These are phyloP conservation scores for Lagorchestes hirsutus DNA, from an alignment of 2,797 vertebrate genomes.

Conservation along the genomic window DNA sequence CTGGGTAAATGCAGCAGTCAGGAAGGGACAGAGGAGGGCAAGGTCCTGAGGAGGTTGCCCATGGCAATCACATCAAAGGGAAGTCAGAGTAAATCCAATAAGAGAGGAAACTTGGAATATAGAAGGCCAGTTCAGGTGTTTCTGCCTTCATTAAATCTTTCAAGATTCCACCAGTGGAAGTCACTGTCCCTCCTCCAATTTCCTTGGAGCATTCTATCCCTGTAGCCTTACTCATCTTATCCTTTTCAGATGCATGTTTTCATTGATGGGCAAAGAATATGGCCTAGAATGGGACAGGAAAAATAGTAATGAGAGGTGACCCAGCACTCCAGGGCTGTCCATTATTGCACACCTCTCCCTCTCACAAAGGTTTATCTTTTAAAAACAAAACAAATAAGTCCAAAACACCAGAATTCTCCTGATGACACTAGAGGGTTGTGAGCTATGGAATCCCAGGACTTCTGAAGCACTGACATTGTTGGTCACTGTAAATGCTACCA, in stretches of 20 bases:
- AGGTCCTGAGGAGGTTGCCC: not conserved
- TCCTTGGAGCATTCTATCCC: not conserved
- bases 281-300: not conserved
- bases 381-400: not conserved
- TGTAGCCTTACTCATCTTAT: not conserved
- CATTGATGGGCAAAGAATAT: not conserved
- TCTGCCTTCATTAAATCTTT: not conserved
- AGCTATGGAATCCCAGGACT: not conserved
- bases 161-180: not conserved
- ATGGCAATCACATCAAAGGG: not conserved
- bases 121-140: not conserved
- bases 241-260: not conserved
- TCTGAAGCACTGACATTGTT: not conserved
- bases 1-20: not conserved
- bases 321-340: too few relatives aligned
- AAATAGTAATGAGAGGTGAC: not conserved
- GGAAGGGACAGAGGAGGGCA: not conserved
- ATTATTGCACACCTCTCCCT: too few relatives aligned
- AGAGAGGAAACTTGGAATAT: not conserved
- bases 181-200: not conserved
- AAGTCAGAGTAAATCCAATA: not conserved
- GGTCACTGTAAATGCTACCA: not conserved
- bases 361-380: not conserved
- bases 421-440: not conserved
- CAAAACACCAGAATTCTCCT: not conserved